These are phyloP conservation scores for Gymnoscopelus microlampas DNA, from an alignment of 2,797 vertebrate genomes.

Conservation along the genomic window DNA sequence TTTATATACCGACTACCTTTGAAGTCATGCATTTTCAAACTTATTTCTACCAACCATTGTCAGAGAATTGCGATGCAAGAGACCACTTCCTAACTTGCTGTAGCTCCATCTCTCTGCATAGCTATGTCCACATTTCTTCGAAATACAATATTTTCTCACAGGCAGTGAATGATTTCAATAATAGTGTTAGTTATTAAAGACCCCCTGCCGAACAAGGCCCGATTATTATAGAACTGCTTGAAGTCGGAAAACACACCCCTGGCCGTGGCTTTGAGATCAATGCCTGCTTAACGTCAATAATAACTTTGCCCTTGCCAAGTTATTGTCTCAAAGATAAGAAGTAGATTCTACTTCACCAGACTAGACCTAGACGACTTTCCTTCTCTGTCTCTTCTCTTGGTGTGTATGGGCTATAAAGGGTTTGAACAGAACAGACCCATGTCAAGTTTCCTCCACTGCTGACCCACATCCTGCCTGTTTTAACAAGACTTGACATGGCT, in stretches of 20 bases:
- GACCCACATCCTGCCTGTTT: constrained; percentile 66
- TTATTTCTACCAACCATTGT: constrained; percentile 21
- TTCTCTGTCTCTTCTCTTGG: constrained; percentile 44
- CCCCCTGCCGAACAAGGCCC: constrained; percentile 4
- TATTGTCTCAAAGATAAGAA: neutral
- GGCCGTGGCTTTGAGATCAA: constrained; percentile 19
- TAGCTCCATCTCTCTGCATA: constrained; percentile 1
- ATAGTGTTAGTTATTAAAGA: neutral
- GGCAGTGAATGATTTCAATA: constrained; percentile 19
- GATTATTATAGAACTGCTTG: constrained; percentile 19
- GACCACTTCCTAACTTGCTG: constrained; percentile 11
- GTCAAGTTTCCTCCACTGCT: constrained; percentile 69
- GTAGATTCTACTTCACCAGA: neutral
- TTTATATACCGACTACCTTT: constrained; percentile 14
- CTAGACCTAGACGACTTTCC: constrained; percentile 13
- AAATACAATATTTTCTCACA: neutral
- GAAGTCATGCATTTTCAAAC: constrained; percentile 24
- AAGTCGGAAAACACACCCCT: constrained; percentile 17
- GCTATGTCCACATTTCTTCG: neutral
- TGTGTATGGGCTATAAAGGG: constrained; percentile 50
- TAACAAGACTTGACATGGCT: constrained; percentile 51
- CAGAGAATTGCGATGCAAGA: constrained; percentile 21
- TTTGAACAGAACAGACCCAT: constrained; percentile 72
- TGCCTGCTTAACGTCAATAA: constrained; percentile 26
- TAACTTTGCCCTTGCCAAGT: constrained; percentile 6